These are phyloP conservation scores for Microtus pennsylvanicus DNA, from an alignment of 2,113 vertebrate species.

Conservation along the genomic window DNA sequence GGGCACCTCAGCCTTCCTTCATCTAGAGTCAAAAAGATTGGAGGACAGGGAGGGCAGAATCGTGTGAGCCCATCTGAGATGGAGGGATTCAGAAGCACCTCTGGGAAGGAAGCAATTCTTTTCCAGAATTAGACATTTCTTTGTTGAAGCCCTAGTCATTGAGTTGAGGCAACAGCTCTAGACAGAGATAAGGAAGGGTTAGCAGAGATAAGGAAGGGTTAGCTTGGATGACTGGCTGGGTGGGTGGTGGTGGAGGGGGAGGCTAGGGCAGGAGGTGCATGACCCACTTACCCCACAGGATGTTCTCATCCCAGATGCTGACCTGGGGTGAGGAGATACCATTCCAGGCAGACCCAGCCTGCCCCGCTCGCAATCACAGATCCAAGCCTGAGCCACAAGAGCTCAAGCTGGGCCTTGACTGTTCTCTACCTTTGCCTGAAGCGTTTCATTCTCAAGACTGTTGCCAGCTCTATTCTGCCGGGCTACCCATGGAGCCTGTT, in stretches of 20 bases:
- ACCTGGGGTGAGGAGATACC: neutral
- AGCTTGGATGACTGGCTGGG: neutral
- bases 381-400: neutral
- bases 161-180: neutral
- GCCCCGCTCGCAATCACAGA: neutral
- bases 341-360: neutral
- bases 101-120: neutral
- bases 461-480: neutral
- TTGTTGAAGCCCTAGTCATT: neutral
- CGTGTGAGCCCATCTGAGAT: neutral
- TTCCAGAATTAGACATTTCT: neutral
- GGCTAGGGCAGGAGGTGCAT: neutral
- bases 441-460: too few relatives aligned
- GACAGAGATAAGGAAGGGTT: neutral
- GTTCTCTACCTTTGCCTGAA: neutral
- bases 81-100: neutral
- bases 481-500: neutral
- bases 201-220: neutral
- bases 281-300: constrained; percentile 42
- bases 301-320: neutral
- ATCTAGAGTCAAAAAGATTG: neutral
- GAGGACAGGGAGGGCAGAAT: neutral
- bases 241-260: too few relatives aligned
- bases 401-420: neutral
- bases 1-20: neutral